A percentile compares a stretch with the other conserved stretches of the same genome.
phyloP scores from a whole-genome alignment of 2,888 invertebrate species.

The Polia nebulosa region DNA sequence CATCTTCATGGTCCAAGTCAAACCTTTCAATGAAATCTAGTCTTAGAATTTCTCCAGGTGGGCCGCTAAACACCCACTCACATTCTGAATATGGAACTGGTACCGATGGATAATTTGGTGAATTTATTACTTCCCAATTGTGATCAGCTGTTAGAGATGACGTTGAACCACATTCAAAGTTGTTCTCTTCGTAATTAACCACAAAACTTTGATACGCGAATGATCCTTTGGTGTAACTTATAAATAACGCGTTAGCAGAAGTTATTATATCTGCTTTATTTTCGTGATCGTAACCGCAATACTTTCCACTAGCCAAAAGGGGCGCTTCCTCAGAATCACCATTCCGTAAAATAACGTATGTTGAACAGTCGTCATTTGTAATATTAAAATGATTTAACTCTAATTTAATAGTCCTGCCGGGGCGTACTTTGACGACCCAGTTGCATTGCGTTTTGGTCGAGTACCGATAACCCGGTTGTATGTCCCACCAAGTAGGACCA shows the following conservation, averaged over 20 bases:
- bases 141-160: conserved; percentile 89
- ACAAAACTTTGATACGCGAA: conserved; percentile 80
- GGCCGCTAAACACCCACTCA: conserved; percentile 94
- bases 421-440: conserved; percentile 94
- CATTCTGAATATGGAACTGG: conserved; percentile 96
- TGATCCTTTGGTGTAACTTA: conserved; percentile 69
- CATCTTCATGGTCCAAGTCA: conserved; percentile 89
- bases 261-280: conserved; percentile 88
- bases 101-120: conserved; percentile 96
- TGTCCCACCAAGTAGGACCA: conserved; percentile 72
- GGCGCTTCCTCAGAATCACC: conserved; percentile 94
- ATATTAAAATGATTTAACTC: conserved; percentile 92
- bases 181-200: conserved; percentile 91
- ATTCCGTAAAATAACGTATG: conserved; percentile 92
- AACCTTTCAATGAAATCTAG: conserved; percentile 95
- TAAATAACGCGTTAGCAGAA: conserved; percentile 91
- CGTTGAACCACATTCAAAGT: conserved; percentile 93
- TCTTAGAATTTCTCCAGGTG: conserved; percentile 93
- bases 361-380: conserved; percentile 77
- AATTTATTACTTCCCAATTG: conserved; percentile 91
- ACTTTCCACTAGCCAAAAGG: conserved; percentile 93
- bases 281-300: conserved; percentile 91
- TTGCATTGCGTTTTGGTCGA: conserved; percentile 86
- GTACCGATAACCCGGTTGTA: neutral
- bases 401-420: conserved; percentile 94